Conservation (phyloP, 2,888 invertebrate genomes). For the Tenthredo scrophulariae region DNA sequence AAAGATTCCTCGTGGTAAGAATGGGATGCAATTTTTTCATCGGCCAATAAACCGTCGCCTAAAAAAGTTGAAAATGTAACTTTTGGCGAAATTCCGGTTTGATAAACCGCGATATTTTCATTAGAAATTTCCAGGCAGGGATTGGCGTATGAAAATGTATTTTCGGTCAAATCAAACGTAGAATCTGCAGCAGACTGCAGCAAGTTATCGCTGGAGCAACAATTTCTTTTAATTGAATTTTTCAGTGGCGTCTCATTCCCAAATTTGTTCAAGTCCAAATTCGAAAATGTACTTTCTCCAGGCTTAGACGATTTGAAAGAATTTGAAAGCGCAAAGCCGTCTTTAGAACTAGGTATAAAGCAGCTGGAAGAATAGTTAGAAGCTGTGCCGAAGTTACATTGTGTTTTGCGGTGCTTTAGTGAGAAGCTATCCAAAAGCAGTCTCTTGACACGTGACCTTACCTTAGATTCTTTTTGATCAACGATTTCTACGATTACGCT, state of each 20-base stretch:
- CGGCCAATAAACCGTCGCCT: not conserved
- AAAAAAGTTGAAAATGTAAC: slow-evolving; percentile 31
- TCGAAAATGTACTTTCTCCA: slow-evolving; percentile 6
- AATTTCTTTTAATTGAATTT: not conserved
- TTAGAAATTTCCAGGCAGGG: slow-evolving; percentile 45
- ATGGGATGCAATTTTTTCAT: not conserved
- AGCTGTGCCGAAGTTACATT: slow-evolving; percentile 50
- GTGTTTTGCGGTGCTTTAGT: slow-evolving; percentile 57
- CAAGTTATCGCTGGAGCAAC: slow-evolving; percentile 48
- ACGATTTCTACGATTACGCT: slow-evolving; percentile 55
- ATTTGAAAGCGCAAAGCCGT: slow-evolving; percentile 67
- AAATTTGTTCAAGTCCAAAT: not conserved
- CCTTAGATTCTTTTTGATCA: slow-evolving; percentile 69
- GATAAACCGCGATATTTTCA: slow-evolving; percentile 22
- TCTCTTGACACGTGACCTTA: slow-evolving; percentile 75
- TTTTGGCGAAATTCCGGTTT: slow-evolving; percentile 17
- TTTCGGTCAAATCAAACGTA: slow-evolving; percentile 11
- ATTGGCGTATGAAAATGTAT: slow-evolving; percentile 44
- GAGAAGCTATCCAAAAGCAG: slow-evolving; percentile 70
- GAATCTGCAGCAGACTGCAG: slow-evolving; percentile 27
- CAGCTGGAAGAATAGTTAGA: slow-evolving; percentile 57
- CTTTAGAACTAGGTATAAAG: slow-evolving; percentile 57
- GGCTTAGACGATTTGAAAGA: slow-evolving; percentile 55
- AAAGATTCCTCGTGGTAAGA: slow-evolving; percentile 55
- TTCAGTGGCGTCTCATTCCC: not conserved